Evolutionary conservation across 2,888 invertebrate genomes (phyloP).

Genomic region (Oscheius sp.): DNA sequence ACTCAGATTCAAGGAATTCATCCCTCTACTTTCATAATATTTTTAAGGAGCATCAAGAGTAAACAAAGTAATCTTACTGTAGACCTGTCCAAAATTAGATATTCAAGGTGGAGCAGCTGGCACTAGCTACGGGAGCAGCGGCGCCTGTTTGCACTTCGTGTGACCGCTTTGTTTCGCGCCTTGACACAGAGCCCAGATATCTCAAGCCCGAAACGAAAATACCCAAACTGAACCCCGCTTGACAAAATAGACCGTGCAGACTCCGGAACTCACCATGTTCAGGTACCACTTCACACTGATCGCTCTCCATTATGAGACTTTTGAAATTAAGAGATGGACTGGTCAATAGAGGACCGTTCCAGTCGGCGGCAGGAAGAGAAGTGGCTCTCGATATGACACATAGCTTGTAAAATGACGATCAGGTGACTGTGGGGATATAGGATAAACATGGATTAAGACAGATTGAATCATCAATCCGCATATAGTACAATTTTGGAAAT

Average conservation of each 20-base stretch:
- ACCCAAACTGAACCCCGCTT: slow-evolving; percentile 28
- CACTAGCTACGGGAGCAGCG: slow-evolving; percentile 34
- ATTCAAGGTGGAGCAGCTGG: slow-evolving; percentile 27
- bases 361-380: background rate
- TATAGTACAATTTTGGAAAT: too few species aligned
- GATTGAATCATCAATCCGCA: too few species aligned
- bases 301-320: slow-evolving; percentile 1
- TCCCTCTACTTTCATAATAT: background rate
- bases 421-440: background rate
- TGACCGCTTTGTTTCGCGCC: slow-evolving; percentile 39
- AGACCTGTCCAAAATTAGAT: slow-evolving; percentile 2
- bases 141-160: slow-evolving; percentile 41
- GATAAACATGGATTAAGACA: background rate
- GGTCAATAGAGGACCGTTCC: background rate
- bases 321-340: background rate
- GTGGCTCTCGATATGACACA: background rate
- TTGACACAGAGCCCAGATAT: slow-evolving; percentile 36
- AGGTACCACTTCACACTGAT: background rate
- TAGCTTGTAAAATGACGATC: background rate
- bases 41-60: background rate
- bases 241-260: slow-evolving; percentile 10
- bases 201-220: slow-evolving; percentile 26
- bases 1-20: background rate
- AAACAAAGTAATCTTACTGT: background rate
- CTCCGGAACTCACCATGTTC: too few species aligned